Percentiles rank a stretch among this genome's conserved stretches.
Conservation (phyloP, 2,888 invertebrate genomes). For the Anorthoa munda region DNA sequence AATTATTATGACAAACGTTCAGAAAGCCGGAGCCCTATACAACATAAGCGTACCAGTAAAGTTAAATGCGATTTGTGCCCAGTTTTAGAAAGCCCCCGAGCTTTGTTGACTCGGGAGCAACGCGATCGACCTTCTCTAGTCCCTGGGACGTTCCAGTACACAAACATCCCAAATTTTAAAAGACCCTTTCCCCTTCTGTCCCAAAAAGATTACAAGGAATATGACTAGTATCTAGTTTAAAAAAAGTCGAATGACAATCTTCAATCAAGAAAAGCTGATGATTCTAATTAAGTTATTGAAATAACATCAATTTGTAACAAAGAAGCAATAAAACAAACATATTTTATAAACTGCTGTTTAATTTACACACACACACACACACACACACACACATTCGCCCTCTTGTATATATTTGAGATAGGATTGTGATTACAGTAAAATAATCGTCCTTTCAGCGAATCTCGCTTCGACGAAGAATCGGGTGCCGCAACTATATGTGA, state of each 20-base stretch:
- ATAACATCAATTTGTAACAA: slow-evolving; percentile 35
- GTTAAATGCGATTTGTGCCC: slow-evolving; percentile 49
- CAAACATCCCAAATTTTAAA: slow-evolving; percentile 68
- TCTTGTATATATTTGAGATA: slow-evolving; percentile 42
- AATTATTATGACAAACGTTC: slow-evolving; percentile 27
- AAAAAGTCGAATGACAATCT: background rate
- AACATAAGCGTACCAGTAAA: slow-evolving; percentile 33
- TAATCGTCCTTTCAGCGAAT: slow-evolving; percentile 83
- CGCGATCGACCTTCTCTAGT: slow-evolving; percentile 69
- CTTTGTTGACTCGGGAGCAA: slow-evolving; percentile 66
- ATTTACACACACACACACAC: slow-evolving; percentile 51
- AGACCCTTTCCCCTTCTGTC: slow-evolving; percentile 66
- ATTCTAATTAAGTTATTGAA: slow-evolving; percentile 18
- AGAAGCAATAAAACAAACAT: slow-evolving; percentile 65
- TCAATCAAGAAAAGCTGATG: slow-evolving; percentile 48
- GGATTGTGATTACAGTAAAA: slow-evolving; percentile 73
- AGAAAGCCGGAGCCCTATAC: slow-evolving; percentile 42
- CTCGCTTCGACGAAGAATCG: slow-evolving; percentile 73
- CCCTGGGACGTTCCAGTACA: slow-evolving; percentile 68
- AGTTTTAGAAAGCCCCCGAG: slow-evolving; percentile 65
- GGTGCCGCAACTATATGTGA: slow-evolving; percentile 69
- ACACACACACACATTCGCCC: background rate
- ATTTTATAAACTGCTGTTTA: slow-evolving; percentile 56
- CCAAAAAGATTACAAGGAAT: background rate
- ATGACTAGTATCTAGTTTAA: background rate